Evolutionary conservation across 2,797 vertebrate species (phyloP), one percentile per base, ranked within the genome.

Genomic region (Amphiprion clarkii): DNA sequence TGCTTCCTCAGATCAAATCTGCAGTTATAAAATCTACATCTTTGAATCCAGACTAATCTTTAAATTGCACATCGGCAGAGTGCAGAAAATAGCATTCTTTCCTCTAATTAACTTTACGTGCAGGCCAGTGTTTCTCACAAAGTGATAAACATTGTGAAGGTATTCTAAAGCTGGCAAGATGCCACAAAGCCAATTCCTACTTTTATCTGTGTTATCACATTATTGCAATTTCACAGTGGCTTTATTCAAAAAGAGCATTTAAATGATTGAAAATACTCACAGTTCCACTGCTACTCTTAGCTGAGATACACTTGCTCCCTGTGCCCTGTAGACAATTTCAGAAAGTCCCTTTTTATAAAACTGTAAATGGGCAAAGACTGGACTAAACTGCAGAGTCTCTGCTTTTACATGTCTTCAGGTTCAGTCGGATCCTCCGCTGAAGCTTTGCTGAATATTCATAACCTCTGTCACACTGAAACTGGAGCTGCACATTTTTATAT

Each of bases 401-500:
- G 70, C 44, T 56, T 67, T 51, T 57, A 68, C 58, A 21, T 31
- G 42, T 36, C 25, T 80, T 60, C 31, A 27, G 31, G 58, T 64
- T 78, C 62, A 60, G 67, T 33, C 40, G 29, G 27, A 31, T 78
- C 51, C 49, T 51, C 64, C n/a, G 29, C 62, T 29, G 36, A 44
- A 64, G 40, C n/a, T 75, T 63, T 67, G 39, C 48, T 67, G 25
- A 60, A 67, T 48, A 17, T 60, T 73, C 56, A 61, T 42, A 54
- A 33, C 33, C 27, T 14, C 49, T 36, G 57, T 59, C 29, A 49
- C 14, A 25, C 9, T 11, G 44, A 70, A 66, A 57, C 33, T 27
- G 29, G 53, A 75, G 39, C 59, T 54, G 33, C 33, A 59, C 31
- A 59, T 55, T 79, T 72, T 73, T 48, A 64, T 65, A 66, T 66